A percentile compares a stretch with the other conserved stretches of the same genome.
phyloP scores from a whole-genome alignment of 2,888 invertebrate genomes.

The Branchipolynoe longqiensis region DNA sequence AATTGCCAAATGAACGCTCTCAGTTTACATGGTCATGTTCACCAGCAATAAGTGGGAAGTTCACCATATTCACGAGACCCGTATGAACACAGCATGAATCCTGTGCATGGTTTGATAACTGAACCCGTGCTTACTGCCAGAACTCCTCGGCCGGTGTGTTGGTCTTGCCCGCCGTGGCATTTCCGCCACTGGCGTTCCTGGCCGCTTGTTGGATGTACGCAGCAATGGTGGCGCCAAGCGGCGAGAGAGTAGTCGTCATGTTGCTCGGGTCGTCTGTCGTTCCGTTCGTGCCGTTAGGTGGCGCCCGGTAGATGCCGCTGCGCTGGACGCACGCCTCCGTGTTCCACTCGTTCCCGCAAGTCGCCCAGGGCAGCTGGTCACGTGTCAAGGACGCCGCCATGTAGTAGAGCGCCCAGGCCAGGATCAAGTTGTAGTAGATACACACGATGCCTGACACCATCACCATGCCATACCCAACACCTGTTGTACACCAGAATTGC shows the following conservation, averaged over 20 bases:
- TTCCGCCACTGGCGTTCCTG: conserved; percentile 41
- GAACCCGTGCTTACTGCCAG: conserved; percentile 67
- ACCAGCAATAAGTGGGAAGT: too few relatives aligned
- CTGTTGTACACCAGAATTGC: too few relatives aligned
- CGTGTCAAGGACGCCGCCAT: conserved; percentile 78
- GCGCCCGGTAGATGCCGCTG: background rate
- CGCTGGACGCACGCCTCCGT: conserved; percentile 64
- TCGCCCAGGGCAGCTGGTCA: conserved; percentile 78
- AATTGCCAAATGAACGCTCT: too few relatives aligned
- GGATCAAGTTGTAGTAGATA: conserved; percentile 82
- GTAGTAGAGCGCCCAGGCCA: conserved; percentile 81
- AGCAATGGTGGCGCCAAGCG: conserved; percentile 31
- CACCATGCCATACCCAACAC: conserved; percentile 81
- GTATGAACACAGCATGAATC: too few relatives aligned
- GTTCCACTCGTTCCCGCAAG: conserved; percentile 81
- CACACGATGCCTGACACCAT: conserved; percentile 80
- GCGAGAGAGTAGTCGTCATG: background rate
- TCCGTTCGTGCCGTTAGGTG: background rate
- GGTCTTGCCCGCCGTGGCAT: conserved; percentile 50
- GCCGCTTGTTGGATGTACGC: background rate
- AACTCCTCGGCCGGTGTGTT: conserved; percentile 70
- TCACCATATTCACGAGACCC: too few relatives aligned
- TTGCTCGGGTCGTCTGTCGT: background rate
- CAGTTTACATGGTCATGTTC: too few relatives aligned
- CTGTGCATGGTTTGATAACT: too few relatives aligned